These are phyloP conservation scores for Bos taurus DNA, from an alignment of 2,113 vertebrate species.

Conservation along the genomic window DNA sequence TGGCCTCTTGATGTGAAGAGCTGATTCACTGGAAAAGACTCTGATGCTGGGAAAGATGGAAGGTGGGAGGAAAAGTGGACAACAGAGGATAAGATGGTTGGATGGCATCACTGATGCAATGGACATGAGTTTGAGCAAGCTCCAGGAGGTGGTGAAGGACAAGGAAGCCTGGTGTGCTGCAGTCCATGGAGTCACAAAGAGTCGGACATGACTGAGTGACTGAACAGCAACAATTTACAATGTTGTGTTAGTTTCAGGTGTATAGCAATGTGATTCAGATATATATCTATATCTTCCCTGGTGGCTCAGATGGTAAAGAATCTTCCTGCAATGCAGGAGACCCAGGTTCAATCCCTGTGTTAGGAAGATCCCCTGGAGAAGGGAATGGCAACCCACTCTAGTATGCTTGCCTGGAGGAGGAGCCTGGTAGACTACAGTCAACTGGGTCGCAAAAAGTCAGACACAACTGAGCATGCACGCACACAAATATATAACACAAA, in stretches of 20 bases:
- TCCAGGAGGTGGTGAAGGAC: neutral
- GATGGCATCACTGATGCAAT: neutral
- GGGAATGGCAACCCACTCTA: neutral
- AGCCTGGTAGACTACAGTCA: neutral
- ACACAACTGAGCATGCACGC: accelerated
- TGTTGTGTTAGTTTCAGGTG: neutral
- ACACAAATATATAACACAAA: neutral
- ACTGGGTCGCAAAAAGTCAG: neutral
- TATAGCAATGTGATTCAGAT: neutral
- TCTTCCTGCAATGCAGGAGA: neutral
- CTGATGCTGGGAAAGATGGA: neutral
- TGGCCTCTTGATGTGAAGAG: neutral
- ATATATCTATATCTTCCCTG: neutral
- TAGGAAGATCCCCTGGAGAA: neutral
- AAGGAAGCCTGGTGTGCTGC: neutral
- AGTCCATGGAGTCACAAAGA: neutral
- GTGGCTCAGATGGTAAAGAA: neutral
- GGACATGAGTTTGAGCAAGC: neutral
- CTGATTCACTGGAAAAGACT: neutral
- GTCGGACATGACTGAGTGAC: neutral
- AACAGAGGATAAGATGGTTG: neutral
- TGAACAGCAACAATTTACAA: neutral
- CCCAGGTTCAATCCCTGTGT: neutral
- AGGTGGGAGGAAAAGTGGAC: neutral
- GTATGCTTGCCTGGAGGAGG: neutral